Conservation (phyloP, 1,140 invertebrate genomes). For the Onthophagus taurus region DNA sequence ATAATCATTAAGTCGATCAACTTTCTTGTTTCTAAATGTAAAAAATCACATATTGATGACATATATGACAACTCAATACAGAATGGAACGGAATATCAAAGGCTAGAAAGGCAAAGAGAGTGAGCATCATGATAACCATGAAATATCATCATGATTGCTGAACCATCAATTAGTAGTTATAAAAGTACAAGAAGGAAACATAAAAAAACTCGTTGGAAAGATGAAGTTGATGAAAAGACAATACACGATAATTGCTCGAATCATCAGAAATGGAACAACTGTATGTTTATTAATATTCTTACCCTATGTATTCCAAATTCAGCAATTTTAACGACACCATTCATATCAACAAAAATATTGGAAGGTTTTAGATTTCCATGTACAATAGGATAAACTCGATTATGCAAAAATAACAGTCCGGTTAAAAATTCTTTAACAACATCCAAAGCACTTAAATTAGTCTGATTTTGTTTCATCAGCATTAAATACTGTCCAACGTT, state of each 20-base stretch:
- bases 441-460: slow-evolving; percentile 18
- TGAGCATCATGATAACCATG: too few species aligned
- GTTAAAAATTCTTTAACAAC: slow-evolving; percentile 30
- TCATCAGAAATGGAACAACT: too few species aligned
- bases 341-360: slow-evolving; percentile 34
- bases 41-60: too few species aligned
- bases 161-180: too few species aligned
- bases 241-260: neutral
- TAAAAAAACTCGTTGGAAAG: neutral
- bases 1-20: too few species aligned
- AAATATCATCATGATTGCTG: too few species aligned
- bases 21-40: too few species aligned
- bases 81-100: too few species aligned
- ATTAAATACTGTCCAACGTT: slow-evolving; percentile 34
- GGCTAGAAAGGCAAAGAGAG: too few species aligned
- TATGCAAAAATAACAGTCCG: slow-evolving; percentile 35
- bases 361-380: slow-evolving; percentile 39
- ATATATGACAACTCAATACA: too few species aligned
- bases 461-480: slow-evolving; percentile 22
- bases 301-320: slow-evolving; percentile 38
- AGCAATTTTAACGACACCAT: slow-evolving; percentile 32
- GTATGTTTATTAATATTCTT: slow-evolving; percentile 1
- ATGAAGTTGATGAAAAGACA: slow-evolving; percentile 5
- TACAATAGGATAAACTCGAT: slow-evolving; percentile 29
- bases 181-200: slow-evolving; percentile 4